phyloP scores from a whole-genome alignment of 1,140 invertebrate species.

The Drosophila navojoa region DNA sequence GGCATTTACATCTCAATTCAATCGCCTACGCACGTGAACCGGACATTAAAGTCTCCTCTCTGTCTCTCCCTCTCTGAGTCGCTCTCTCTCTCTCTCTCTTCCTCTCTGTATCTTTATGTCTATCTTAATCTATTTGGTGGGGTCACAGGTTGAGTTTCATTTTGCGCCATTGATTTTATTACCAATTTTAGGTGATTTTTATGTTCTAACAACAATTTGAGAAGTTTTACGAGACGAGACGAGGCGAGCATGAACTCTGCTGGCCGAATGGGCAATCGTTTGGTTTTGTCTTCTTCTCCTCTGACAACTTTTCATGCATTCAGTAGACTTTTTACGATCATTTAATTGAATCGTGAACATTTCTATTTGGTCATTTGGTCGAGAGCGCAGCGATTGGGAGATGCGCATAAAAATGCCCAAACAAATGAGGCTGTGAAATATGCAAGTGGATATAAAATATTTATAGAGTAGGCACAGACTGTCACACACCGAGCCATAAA shows the following conservation, averaged over 20 bases:
- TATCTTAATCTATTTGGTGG: constrained; percentile 7
- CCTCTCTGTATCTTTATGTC: not conserved
- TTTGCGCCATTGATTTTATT: constrained; percentile 68
- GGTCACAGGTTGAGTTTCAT: constrained; percentile 41
- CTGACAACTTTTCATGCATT: constrained; percentile 30
- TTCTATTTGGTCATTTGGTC: constrained; percentile 47
- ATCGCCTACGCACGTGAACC: constrained; percentile 30
- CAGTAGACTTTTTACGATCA: constrained; percentile 64
- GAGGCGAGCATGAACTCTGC: not conserved
- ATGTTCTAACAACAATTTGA: constrained; percentile 79
- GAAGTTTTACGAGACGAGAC: constrained; percentile 53
- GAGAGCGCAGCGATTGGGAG: constrained; percentile 46
- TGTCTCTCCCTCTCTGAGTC: constrained; percentile 1
- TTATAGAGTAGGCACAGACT: constrained; percentile 45
- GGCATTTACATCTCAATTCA: constrained; percentile 19
- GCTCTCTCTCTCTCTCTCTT: not conserved
- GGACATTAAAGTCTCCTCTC: constrained; percentile 2
- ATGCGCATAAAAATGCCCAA: constrained; percentile 40
- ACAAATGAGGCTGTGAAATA: constrained; percentile 72
- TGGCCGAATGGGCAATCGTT: constrained; percentile 25
- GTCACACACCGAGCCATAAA: constrained; percentile 34
- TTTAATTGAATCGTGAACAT: constrained; percentile 80
- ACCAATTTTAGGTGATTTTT: constrained; percentile 79
- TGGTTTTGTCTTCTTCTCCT: constrained; percentile 12
- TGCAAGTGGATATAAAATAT: constrained; percentile 58